Conservation (phyloP, 23 tunicate species). For the Diplosoma virens region DNA sequence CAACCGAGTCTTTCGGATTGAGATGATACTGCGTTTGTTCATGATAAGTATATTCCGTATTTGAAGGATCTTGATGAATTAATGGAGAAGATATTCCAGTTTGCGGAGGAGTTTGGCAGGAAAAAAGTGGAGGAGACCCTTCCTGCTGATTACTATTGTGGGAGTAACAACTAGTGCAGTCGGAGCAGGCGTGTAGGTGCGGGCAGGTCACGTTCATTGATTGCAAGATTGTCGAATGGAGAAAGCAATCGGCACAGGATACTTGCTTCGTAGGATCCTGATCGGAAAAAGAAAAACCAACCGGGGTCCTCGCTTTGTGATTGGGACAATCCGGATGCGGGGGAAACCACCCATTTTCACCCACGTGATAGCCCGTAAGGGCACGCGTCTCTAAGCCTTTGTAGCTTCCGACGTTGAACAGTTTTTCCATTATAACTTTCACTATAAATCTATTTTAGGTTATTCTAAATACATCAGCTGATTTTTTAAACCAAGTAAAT, state of each 20-base stretch:
- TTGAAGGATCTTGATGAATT: constrained; percentile 7
- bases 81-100: constrained; percentile 15
- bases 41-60: no score
- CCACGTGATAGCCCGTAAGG: neutral
- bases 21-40: no score
- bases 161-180: constrained; percentile 62
- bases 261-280: constrained; percentile 41
- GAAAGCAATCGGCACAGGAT: constrained; percentile 72
- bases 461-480: no score
- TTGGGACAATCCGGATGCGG: constrained; percentile 61
- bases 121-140: constrained; percentile 1
- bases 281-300: constrained; percentile 41
- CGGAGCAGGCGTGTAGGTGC: constrained; percentile 75
- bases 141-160: neutral
- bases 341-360: constrained; percentile 39
- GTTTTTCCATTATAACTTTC: no score
- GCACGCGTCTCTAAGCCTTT: no score
- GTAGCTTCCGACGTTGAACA: no score
- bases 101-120: neutral
- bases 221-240: constrained; percentile 65
- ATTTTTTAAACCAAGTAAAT: no score
- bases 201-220: constrained; percentile 53
- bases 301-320: constrained; percentile 41
- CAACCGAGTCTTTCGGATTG: no score
- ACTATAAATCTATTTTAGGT: no score